Conservation (phyloP, 1,140 invertebrate genomes). For the Condylostylus longicornis region DNA sequence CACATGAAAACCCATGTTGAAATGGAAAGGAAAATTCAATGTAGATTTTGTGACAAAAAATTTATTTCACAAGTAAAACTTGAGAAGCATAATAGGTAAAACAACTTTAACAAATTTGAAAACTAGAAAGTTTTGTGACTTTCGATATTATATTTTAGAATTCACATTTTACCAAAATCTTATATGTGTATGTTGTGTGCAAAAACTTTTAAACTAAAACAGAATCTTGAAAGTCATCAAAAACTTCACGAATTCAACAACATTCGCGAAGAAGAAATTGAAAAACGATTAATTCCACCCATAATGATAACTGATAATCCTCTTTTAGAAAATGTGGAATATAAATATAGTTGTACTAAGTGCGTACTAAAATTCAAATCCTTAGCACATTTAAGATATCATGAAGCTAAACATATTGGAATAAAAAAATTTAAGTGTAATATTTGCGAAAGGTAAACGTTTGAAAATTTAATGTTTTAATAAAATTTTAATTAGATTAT, state of each 20-base stretch:
- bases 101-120: background rate
- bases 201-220: constrained; percentile 4
- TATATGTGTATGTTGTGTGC: constrained; percentile 7
- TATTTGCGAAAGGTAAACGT: background rate
- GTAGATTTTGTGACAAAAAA: background rate
- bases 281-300: background rate
- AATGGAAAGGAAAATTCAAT: background rate
- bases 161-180: constrained; percentile 6
- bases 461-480: background rate
- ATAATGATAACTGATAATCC: background rate
- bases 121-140: background rate
- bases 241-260: background rate
- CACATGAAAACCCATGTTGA: background rate
- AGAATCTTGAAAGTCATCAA: constrained; percentile 4
- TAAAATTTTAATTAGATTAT: background rate
- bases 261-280: background rate
- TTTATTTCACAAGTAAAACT: constrained; percentile 1
- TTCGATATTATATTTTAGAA: constrained; percentile 6
- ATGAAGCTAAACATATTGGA: background rate
- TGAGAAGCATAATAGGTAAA: background rate
- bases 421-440: background rate
- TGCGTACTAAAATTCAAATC: background rate
- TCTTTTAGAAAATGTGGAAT: background rate
- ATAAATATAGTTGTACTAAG: background rate
- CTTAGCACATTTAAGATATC: background rate